Evolutionary conservation across 2,888 invertebrate genomes (phyloP), one percentile per base, ranked within the genome.

Genomic region (Protula sp.): DNA sequence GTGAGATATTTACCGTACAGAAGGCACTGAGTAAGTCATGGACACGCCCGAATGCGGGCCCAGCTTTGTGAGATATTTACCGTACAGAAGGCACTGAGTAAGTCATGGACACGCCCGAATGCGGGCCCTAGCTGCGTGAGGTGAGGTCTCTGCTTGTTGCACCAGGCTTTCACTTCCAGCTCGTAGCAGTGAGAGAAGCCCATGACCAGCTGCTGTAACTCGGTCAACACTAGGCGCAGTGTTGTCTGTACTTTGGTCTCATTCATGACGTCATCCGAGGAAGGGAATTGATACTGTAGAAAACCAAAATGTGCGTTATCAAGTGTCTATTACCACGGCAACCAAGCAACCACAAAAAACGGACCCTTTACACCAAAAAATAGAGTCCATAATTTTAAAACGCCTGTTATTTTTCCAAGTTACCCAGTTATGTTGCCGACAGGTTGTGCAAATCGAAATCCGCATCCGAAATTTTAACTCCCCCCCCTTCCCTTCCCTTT

Each of bases 131-230:
- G 67, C 45, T 72, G 68, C 29, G 71, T 70, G 30, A 75, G 66
- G 3, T 67, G 57, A 9, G 75, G 75, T 4, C 72, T 70, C 0
- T 66, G 58, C 56, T 72, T 72, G 62, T 75, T 71, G 58, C 77
- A 77, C 76, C 76, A 77, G 38, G 72, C 71, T 31, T 65, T 65
- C 70, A 77, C 71, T 62, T 75, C 75, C 38, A 72, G 74, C 67
- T 77, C 75, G 58, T 70, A 77, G 61, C 74, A 72, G 63, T 74
- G 74, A 2, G 72, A 70, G 61, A 77, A 77, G 31, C 74, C 72
- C 1, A 70, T 66, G 14, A 72, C 66, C 31, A 76, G 66, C 65
- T 77, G 76, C n/a, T 72, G 68, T 47, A 76, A 61, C 57, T 77
- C 77, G 3, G 72, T 71, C 48, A 77, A 59, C 1, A 72, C 72